A percentile compares a stretch with the other conserved stretches of the same genome.
Conservation (phyloP, 2,888 invertebrate genomes). For the Aspidiotus rigidus region DNA sequence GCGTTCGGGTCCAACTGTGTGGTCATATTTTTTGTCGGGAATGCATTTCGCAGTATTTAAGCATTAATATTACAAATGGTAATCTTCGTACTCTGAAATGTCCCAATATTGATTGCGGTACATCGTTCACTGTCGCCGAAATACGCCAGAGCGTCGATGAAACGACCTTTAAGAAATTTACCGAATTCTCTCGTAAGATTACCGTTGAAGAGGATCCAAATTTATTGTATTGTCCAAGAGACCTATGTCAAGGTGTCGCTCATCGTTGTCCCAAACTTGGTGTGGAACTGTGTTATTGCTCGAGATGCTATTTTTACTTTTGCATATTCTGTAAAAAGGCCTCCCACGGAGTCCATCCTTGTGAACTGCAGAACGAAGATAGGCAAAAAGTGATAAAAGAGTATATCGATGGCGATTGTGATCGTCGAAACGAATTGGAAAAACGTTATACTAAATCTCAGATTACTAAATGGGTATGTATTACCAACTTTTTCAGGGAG, state of each 20-base stretch:
- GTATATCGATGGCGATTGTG: constrained; percentile 5
- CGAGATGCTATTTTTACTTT: constrained; percentile 18
- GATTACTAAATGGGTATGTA: constrained; percentile 16
- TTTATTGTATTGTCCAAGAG: constrained; percentile 23
- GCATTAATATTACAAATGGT: constrained; percentile 10
- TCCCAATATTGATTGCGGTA: constrained; percentile 9
- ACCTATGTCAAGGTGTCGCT: constrained; percentile 23
- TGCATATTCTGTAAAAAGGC: constrained; percentile 20
- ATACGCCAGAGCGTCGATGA: constrained; percentile 16
- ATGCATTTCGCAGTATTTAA: constrained; percentile 21
- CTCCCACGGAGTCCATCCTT: constrained; percentile 22
- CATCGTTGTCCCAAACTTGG: constrained; percentile 3
- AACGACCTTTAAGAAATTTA: constrained; percentile 11
- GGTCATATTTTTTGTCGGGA: constrained; percentile 14
- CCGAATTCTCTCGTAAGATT: constrained; percentile 11
- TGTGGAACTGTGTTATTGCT: constrained; percentile 17
- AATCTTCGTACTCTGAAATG: constrained; percentile 12
- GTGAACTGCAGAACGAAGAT: constrained; percentile 21
- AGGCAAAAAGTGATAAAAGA: constrained; percentile 10
- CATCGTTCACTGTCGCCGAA: background rate
- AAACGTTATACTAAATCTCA: constrained; percentile 19
- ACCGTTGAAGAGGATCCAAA: constrained; percentile 21
- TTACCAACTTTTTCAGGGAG: background rate
- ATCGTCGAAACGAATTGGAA: constrained; percentile 12
- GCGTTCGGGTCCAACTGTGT: constrained; percentile 19